Evolutionary conservation across 2,113 vertebrate species (phyloP).

Genomic region (Tringa solitaria): DNA sequence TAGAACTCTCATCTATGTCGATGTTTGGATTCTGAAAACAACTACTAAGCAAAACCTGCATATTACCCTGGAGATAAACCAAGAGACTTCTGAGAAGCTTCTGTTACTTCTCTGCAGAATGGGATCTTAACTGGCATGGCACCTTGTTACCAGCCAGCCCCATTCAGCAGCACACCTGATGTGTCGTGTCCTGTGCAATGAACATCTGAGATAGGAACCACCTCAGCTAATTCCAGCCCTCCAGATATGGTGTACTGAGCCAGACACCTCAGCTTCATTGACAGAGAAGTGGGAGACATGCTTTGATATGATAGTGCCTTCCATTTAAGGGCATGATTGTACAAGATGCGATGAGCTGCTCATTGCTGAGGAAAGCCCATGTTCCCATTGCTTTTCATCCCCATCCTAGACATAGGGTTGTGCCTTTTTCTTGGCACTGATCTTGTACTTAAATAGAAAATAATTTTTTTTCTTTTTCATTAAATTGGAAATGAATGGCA

Average conservation of each 20-base stretch:
- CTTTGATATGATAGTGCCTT: background rate
- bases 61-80: background rate
- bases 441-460: background rate
- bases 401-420: fast-evolving
- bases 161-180: background rate
- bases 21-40: background rate
- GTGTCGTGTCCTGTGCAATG: background rate
- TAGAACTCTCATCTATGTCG: background rate
- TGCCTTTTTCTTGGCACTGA: background rate
- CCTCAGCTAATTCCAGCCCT: background rate
- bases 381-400: background rate
- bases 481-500: background rate
- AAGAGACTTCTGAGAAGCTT: background rate
- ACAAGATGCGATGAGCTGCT: background rate
- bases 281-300: background rate
- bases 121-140: background rate
- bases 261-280: background rate
- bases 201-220: background rate
- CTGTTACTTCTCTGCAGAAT: background rate
- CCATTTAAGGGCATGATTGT: background rate
- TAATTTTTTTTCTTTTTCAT: background rate
- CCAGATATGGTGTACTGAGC: background rate
- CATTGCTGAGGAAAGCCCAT: background rate
- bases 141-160: background rate
- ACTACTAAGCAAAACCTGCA: background rate